Conservation (phyloP, 2,888 invertebrate genomes). For the Ectemnius lituratus region DNA sequence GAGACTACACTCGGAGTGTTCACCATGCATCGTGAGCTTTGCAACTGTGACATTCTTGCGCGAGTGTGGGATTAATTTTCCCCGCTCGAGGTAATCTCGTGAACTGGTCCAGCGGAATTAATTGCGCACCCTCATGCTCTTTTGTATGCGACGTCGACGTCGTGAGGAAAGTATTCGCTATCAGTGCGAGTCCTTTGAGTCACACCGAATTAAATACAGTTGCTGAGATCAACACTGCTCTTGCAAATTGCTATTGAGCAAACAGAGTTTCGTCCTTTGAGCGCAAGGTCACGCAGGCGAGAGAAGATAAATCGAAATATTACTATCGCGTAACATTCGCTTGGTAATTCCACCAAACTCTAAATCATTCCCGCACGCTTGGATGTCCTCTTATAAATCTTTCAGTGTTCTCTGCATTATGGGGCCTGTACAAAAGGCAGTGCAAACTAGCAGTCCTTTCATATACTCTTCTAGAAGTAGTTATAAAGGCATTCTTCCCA, state of each 20-base stretch:
- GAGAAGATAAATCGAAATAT: constrained; percentile 43
- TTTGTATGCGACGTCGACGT: no score
- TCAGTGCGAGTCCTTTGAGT: no score
- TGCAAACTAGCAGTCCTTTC: background rate
- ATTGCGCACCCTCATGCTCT: constrained; percentile 14
- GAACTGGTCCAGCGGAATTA: constrained; percentile 22
- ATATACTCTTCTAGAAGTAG: background rate
- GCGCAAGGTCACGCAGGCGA: constrained; percentile 46
- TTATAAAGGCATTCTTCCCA: no score
- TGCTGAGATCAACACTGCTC: constrained; percentile 27
- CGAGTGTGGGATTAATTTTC: constrained; percentile 38
- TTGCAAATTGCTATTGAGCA: background rate
- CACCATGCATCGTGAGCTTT: background rate
- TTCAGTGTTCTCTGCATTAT: constrained; percentile 18
- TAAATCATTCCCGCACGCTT: constrained; percentile 44
- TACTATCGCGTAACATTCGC: constrained; percentile 40
- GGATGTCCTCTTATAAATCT: constrained; percentile 49
- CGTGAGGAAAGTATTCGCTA: no score
- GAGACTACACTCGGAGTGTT: no score
- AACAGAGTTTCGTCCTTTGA: background rate
- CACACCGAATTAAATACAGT: background rate
- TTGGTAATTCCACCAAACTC: constrained; percentile 45
- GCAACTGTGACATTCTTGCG: background rate
- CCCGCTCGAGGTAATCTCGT: constrained; percentile 20
- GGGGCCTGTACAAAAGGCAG: no score